phyloP scores from a whole-genome alignment of 1,140 invertebrate genomes.

The Rhysida immarginata region DNA sequence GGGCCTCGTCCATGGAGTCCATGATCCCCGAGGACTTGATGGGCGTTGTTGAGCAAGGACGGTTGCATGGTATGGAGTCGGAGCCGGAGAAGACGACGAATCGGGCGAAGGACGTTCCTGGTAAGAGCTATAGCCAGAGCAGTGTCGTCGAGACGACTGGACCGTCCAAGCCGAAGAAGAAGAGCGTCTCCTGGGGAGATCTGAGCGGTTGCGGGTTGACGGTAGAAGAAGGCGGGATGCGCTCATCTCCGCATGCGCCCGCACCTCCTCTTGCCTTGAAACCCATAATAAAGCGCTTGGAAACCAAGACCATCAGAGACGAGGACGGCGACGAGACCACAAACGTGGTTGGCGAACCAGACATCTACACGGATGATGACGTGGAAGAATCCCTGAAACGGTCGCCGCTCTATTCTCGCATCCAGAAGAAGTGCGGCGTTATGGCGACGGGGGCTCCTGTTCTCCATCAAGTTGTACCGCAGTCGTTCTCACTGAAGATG shows the following conservation, averaged over 20 bases:
- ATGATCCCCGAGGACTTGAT: slow-evolving; percentile 1
- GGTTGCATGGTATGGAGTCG: not conserved
- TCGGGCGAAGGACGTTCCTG: not conserved
- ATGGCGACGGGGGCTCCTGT: not conserved
- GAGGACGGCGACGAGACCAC: too few species aligned
- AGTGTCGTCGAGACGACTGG: not conserved
- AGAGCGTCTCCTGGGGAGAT: slow-evolving; percentile 1
- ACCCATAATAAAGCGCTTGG: too few species aligned
- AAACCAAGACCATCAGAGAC: too few species aligned
- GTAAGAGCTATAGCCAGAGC: not conserved
- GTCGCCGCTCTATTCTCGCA: not conserved
- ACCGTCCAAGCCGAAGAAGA: not conserved
- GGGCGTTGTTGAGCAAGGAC: not conserved
- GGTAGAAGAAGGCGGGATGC: too few species aligned
- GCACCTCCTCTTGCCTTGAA: too few species aligned
- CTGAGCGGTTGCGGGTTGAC: too few species aligned
- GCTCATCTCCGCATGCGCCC: too few species aligned
- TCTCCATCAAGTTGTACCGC: not conserved
- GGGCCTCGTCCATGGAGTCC: slow-evolving; percentile 2
- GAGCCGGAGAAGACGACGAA: too few species aligned
- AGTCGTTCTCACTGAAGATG: not conserved
- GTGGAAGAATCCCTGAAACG: not conserved
- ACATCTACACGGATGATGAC: not conserved
- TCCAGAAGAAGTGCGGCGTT: not conserved
- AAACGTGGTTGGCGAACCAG: not conserved